These are phyloP conservation scores for Chymomyza costata DNA, from an alignment of 1,140 invertebrate species.

Conservation along the genomic window DNA sequence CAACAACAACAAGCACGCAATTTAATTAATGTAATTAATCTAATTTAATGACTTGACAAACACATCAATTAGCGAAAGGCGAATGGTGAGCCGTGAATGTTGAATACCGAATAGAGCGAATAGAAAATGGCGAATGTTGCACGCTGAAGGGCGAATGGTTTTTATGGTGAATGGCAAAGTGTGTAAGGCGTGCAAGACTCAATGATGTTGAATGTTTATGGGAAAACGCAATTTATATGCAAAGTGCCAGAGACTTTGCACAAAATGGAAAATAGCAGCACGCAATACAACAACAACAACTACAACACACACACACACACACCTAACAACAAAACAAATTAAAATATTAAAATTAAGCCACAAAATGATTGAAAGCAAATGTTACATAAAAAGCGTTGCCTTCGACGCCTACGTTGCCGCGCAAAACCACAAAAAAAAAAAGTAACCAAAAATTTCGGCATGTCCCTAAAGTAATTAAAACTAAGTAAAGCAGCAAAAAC, in stretches of 20 bases:
- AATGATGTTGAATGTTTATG: conserved; percentile 1
- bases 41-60: conserved; percentile 75
- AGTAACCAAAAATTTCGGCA: no score
- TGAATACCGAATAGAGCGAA: conserved; percentile 74
- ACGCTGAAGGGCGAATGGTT: no score
- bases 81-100: no score
- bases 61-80: conserved; percentile 65
- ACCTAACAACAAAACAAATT: conserved; percentile 56
- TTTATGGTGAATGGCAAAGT: no score
- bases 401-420: conserved; percentile 16
- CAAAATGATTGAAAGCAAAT: conserved; percentile 73
- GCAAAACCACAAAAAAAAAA: no score
- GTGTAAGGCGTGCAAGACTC: conserved; percentile 16
- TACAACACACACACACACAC: conserved; percentile 26
- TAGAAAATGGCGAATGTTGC: conserved; percentile 38
- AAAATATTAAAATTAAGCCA: conserved; percentile 74
- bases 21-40: conserved; percentile 74
- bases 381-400: conserved; percentile 29
- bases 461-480: conserved; percentile 72
- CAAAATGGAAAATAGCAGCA: conserved; percentile 39
- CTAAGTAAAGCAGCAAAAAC: conserved; percentile 57
- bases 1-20: conserved; percentile 29
- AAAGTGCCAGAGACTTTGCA: conserved; percentile 51
- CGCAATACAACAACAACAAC: conserved; percentile 11
- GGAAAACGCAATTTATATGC: conserved; percentile 61